Evolutionary conservation across 2,888 invertebrate genomes (phyloP).

Genomic region (Oxyscelio sp.): DNA sequence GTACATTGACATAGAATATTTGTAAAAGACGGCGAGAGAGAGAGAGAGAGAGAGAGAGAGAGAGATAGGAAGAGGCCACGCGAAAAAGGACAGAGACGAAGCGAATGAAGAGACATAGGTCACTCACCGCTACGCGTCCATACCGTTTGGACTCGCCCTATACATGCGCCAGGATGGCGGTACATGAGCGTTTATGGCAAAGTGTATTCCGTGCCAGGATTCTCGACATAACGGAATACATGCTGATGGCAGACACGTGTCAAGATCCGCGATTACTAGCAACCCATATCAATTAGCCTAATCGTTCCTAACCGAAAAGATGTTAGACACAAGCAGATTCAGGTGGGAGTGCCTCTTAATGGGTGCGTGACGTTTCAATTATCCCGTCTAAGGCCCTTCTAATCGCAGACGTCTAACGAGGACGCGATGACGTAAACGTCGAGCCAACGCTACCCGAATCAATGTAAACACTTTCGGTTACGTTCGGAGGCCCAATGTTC

Average conservation of each 20-base stretch:
- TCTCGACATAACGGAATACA: conserved; percentile 73
- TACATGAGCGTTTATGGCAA: conserved; percentile 61
- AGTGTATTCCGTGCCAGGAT: conserved; percentile 63
- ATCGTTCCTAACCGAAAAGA: conserved; percentile 31
- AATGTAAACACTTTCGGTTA: conserved; percentile 78
- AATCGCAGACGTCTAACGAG: conserved; percentile 66
- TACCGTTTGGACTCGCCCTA: conserved; percentile 65
- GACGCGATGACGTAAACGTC: conserved; percentile 34
- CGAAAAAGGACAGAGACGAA: conserved; percentile 71
- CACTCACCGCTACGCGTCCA: conserved; percentile 75
- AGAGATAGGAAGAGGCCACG: conserved; percentile 60
- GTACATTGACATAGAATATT: conserved; percentile 76
- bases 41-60: too few relatives aligned
- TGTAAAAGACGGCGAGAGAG: conserved; percentile 52
- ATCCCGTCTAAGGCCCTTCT: conserved; percentile 36
- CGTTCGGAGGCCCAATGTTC: conserved; percentile 48
- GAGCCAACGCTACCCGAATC: conserved; percentile 4
- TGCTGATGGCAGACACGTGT: conserved; percentile 61
- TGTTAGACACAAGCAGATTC: conserved; percentile 7
- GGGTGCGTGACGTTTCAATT: conserved; percentile 39
- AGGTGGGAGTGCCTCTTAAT: not conserved
- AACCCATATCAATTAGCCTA: conserved; percentile 38
- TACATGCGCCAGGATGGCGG: conserved; percentile 63
- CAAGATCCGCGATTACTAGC: conserved; percentile 47
- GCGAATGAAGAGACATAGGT: conserved; percentile 71